A percentile compares a stretch with the other conserved stretches of the same genome.
phyloP scores from a whole-genome alignment of 37 sponge, comb jelly and placozoan genomes.

The Halisarca cf. caerulea region DNA sequence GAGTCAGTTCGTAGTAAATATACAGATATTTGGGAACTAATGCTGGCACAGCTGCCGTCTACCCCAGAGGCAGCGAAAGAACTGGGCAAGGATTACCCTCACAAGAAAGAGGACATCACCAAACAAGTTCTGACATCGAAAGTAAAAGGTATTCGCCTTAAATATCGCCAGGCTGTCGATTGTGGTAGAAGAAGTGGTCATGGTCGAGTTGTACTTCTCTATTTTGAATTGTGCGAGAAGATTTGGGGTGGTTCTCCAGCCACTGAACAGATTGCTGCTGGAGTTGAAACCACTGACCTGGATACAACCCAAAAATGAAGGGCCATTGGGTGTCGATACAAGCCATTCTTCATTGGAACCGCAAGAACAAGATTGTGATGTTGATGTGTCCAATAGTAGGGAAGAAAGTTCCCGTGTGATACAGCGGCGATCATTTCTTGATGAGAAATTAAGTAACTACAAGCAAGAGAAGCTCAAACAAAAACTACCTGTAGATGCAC shows the following conservation, averaged over 20 bases:
- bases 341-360: too few species aligned
- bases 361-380: too few species aligned
- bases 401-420: too few species aligned
- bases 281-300: not conserved
- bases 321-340: too few species aligned
- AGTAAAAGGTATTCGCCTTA: not conserved
- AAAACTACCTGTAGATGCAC: too few species aligned
- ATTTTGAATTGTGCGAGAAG: conserved; percentile 12
- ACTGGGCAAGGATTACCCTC: conserved; percentile 19
- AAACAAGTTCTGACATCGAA: conserved; percentile 15
- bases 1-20: conserved; percentile 25
- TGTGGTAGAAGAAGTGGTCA: conserved; percentile 10
- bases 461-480: too few species aligned
- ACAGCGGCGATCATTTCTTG: too few species aligned
- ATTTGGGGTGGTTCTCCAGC: conserved; percentile 26
- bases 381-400: not conserved
- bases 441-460: too few species aligned
- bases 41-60: not conserved
- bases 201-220: conserved; percentile 18
- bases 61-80: not conserved
- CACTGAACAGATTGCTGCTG: not conserved
- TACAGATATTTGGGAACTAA: conserved; percentile 3
- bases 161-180: conserved; percentile 18
- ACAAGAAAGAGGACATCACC: conserved; percentile 9
- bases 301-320: not conserved